These are phyloP conservation scores for Chironomus striatipennis DNA, from an alignment of 1,140 invertebrate genomes.

Conservation along the genomic window DNA sequence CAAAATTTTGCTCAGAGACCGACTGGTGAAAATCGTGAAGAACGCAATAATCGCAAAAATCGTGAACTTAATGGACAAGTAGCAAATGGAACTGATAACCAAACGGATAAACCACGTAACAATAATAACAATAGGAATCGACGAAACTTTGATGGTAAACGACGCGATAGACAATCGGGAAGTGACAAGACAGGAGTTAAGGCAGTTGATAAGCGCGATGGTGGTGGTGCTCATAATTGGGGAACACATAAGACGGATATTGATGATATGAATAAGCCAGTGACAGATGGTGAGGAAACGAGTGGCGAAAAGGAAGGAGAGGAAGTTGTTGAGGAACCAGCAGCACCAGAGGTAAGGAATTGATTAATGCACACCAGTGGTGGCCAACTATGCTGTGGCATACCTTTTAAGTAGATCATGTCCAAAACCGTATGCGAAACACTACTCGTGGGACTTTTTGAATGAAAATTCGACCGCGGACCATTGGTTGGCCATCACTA, in stretches of 20 bases:
- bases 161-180: slow-evolving; percentile 90
- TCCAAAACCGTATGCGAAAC: too few species aligned
- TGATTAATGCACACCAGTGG: too few species aligned
- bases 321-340: slow-evolving; percentile 41
- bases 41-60: slow-evolving; percentile 63
- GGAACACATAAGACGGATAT: slow-evolving; percentile 87
- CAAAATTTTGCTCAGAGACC: not conserved
- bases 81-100: slow-evolving; percentile 41
- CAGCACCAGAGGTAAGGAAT: slow-evolving; percentile 55
- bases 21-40: slow-evolving; percentile 51
- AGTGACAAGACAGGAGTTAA: slow-evolving; percentile 93
- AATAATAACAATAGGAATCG: slow-evolving; percentile 36
- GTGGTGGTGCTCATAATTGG: slow-evolving; percentile 91
- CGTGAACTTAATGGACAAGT: slow-evolving; percentile 50
- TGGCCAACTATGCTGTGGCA: too few species aligned
- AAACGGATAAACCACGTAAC: slow-evolving; percentile 34
- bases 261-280: slow-evolving; percentile 54
- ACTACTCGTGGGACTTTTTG: too few species aligned
- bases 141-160: slow-evolving; percentile 62
- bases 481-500: too few species aligned
- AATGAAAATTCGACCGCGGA: too few species aligned
- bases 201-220: slow-evolving; percentile 87
- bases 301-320: slow-evolving; percentile 34
- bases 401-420: too few species aligned
- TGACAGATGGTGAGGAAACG: slow-evolving; percentile 40